Conservation (phyloP, 2,113 vertebrate species). For the Dromaius novaehollandiae region DNA sequence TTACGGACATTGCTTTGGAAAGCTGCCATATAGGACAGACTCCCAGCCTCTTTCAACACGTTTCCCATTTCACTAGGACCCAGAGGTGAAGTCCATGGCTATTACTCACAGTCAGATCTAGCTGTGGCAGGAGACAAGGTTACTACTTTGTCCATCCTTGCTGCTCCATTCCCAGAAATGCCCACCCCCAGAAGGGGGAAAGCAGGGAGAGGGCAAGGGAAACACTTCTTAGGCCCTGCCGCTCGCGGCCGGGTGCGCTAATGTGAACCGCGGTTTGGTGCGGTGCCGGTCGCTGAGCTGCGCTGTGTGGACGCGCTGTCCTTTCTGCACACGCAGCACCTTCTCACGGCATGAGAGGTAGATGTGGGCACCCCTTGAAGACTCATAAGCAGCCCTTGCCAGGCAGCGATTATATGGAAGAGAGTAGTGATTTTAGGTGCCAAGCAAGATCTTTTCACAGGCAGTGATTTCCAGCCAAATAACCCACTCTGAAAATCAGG, state of each 20-base stretch:
- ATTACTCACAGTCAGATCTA: neutral
- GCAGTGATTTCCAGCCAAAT: neutral
- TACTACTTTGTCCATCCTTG: neutral
- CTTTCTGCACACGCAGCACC: neutral
- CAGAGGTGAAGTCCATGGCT: neutral
- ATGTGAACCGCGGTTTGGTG: neutral
- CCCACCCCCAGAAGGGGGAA: neutral
- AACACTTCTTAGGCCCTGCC: neutral
- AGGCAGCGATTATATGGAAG: neutral
- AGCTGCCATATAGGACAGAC: neutral
- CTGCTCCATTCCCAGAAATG: neutral
- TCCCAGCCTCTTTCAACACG: neutral
- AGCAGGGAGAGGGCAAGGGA: neutral
- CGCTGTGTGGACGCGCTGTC: neutral
- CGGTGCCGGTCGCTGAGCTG: neutral
- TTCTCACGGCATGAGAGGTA: neutral
- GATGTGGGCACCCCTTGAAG: neutral
- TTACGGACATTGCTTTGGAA: neutral
- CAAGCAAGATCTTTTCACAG: neutral
- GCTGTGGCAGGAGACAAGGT: neutral
- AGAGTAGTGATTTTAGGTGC: neutral
- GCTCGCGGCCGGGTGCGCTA: neutral
- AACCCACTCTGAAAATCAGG: neutral
- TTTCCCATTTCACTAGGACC: neutral
- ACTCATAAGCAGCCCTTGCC: fast-evolving